Evolutionary conservation across 1,140 invertebrate genomes (phyloP), one percentile per base, ranked within the genome.

Genomic region (Gryon sp.): DNA sequence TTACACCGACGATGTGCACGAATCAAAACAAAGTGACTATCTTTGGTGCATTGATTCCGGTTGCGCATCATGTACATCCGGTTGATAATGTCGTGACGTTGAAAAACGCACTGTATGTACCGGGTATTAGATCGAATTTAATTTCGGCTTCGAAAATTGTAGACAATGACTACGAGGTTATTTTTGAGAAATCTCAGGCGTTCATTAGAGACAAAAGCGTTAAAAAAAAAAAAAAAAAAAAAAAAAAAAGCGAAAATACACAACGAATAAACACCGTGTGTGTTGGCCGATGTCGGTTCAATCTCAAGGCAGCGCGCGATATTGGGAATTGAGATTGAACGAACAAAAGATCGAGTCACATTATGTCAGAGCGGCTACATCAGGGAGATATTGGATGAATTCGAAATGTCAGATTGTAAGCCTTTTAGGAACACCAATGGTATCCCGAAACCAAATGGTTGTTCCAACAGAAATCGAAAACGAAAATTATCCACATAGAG

Each of bases 371-470:
- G 9, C 0, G 55, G 55, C 0, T 80, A 62, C 24, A 34, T 66
- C 11, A 4, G 32, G 50, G 0, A 22, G 0, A 50, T n/a, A n/a
- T n/a, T n/a, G n/a, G n/a, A n/a, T n/a, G n/a, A 63, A 16, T 81
- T 81, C 24, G 26, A 34, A 0, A 83, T 83, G 76, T 6, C 6
- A 0, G 76, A 80, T 2, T 81, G 77, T 24, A 83, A 83, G 9
- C 52, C 70, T 0, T 59, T 80, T 1, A 15, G n/a, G 15, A 0
- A 81, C 78, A 1, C 81, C 79, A 2, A 45, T 73, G 15, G 55
- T 40, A 2, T 2, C 22, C 7, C 22, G 43, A 8, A 2, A 18
- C 2, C 70, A 55, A 9, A 2, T 32, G n/a, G 4, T 9, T 2
- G n/a, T 9, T 4, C 28, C n/a, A 9, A 32, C 4, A 32, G 28